Conservation (phyloP, 2,888 invertebrate species). For the Hesperia comma region DNA sequence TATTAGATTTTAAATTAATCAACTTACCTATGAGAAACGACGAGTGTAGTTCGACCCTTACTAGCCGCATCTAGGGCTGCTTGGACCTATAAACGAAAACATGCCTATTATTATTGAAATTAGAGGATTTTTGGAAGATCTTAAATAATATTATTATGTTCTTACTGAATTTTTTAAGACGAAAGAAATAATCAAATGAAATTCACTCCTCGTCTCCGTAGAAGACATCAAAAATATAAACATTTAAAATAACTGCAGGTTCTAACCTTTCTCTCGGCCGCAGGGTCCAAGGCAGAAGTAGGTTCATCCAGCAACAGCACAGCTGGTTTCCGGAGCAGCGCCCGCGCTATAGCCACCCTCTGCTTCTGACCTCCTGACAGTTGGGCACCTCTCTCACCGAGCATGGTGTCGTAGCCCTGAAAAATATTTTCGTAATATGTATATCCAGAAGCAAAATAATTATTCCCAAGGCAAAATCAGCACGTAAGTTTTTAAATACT, state of each 20-base stretch:
- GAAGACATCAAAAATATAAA: too few species aligned
- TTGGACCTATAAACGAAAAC: constrained; percentile 57
- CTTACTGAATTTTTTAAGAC: too few species aligned
- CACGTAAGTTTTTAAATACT: too few species aligned
- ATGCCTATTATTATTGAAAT: not conserved
- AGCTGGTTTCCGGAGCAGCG: constrained; percentile 88
- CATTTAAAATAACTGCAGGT: not conserved
- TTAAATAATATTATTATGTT: too few species aligned
- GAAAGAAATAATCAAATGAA: too few species aligned
- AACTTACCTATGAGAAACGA: constrained; percentile 86
- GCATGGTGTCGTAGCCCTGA: constrained; percentile 89
- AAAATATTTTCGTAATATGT: constrained; percentile 6
- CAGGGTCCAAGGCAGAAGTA: constrained; percentile 92
- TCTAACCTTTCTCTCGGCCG: constrained; percentile 88
- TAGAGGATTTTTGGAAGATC: too few species aligned
- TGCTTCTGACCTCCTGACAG: constrained; percentile 94
- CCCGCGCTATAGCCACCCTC: constrained; percentile 92
- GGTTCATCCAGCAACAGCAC: constrained; percentile 91
- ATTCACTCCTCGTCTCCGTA: too few species aligned
- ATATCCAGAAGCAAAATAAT: too few species aligned
- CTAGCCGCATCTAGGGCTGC: constrained; percentile 88
- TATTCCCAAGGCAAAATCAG: too few species aligned
- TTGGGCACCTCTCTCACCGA: constrained; percentile 90
- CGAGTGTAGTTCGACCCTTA: constrained; percentile 88
- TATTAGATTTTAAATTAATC: too few species aligned